A percentile compares a stretch with the other conserved stretches of the same genome.
Conservation (phyloP, 2,113 vertebrate genomes). For the Salvator merianae region DNA sequence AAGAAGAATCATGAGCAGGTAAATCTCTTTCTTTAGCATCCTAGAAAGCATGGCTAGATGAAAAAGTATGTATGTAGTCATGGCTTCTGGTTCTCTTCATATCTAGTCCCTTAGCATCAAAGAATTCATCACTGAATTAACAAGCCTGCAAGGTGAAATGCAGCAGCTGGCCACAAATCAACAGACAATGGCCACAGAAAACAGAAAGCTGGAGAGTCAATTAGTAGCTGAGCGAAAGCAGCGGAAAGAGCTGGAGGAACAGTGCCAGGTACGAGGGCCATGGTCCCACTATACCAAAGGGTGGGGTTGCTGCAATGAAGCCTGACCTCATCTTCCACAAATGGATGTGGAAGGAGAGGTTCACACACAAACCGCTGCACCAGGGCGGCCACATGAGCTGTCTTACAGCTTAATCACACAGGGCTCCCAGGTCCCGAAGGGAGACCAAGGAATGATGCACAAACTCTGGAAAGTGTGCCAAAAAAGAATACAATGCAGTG, state of each 20-base stretch:
- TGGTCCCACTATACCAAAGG: no score
- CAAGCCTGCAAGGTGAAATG: conserved; percentile 67
- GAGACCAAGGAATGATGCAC: no score
- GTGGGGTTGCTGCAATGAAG: neutral
- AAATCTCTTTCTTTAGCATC: neutral
- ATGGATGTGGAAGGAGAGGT: neutral
- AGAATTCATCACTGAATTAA: conserved; percentile 64
- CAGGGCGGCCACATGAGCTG: no score
- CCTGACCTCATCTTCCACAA: neutral
- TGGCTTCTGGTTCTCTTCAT: neutral
- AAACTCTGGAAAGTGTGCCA: no score
- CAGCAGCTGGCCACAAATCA: conserved; percentile 67
- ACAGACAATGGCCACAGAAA: conserved; percentile 41
- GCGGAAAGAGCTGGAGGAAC: conserved; percentile 56
- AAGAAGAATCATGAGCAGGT: conserved; percentile 76
- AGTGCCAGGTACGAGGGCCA: conserved; percentile 60
- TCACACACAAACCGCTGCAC: no score
- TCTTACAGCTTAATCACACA: no score
- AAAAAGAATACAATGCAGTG: no score
- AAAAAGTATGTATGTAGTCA: neutral
- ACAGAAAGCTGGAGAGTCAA: conserved; percentile 60
- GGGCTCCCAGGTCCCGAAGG: neutral
- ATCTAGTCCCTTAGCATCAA: conserved; percentile 68
- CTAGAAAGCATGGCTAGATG: neutral
- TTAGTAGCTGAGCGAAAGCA: conserved; percentile 55